Base-by-base conservation (phyloP, 2,888 invertebrate genomes). In the Tortrix viridana region DNA sequence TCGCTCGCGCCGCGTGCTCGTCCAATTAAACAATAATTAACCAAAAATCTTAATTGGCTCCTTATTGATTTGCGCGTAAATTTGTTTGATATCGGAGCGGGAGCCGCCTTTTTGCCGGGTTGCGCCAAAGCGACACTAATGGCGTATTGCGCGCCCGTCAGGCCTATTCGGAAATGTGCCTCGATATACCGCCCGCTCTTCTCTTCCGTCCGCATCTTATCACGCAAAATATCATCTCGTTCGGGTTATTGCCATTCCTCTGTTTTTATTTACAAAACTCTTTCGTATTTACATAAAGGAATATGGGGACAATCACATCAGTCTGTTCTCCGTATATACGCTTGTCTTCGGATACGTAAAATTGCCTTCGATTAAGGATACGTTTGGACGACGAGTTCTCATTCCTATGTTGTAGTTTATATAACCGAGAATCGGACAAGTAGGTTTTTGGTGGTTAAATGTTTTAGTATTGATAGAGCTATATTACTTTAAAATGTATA, bases 21-120 rank as follows among this genome's bases (percentile, higher is more conserved):
- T 57, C 61, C 66, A 67, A 65, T 65, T 65, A 67, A 60, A 68
- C 71, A 73, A 78, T 80, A 82, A 82, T 83, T 77, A 79, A 75
- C 71, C 68, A 70, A 76, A 76, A 76, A 70, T 77, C 69, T 74
- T 81, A 79, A 83, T 83, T 79, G 73, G 70, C 71, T 69, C 68
- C 71, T 74, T 75, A 79, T 81, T 77, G 78, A 79, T 77, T 77
- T 66, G 67, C 65, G 67, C 66, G 74, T 74, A 67, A 68, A 73
- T 74, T 71, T 71, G 71, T 69, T 72, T 69, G 72, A 76, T 74
- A 75, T 70, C 65, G 66, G 58, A 73, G 67, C 61, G 65, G 71
- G 67, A 68, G 54, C 67, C 63, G 52, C 63, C 74, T 74, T 76
- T 77, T 74, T 75, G 71, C 65, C 60, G 64, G 46, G 60, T 64